Evolutionary conservation across 2,888 invertebrate species (phyloP).

Genomic region (Antitype chi): DNA sequence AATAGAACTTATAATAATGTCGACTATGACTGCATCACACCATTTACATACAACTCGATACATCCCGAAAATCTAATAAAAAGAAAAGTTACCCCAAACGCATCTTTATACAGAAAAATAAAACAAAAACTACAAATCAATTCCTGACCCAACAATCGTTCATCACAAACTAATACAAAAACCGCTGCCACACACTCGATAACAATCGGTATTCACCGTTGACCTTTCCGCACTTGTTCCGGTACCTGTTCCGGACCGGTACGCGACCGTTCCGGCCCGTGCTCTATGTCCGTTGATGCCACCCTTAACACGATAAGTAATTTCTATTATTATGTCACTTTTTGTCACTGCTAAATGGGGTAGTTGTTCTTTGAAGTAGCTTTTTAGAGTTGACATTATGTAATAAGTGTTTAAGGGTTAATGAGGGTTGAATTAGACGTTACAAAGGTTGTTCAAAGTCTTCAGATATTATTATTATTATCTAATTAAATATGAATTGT

Average conservation of each 20-base stretch:
- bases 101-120: background rate
- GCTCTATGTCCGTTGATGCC: conserved; percentile 67
- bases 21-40: background rate
- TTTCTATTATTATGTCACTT: conserved; percentile 63
- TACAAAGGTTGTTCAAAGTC: background rate
- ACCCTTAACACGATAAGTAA: conserved; percentile 51
- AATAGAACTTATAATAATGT: background rate
- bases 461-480: background rate
- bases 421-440: conserved; percentile 4
- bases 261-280: conserved; percentile 71
- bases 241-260: conserved; percentile 71
- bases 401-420: conserved; percentile 17
- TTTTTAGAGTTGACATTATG: conserved; percentile 25
- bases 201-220: conserved; percentile 65
- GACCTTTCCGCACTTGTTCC: conserved; percentile 72
- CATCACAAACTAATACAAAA: conserved; percentile 12
- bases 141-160: background rate
- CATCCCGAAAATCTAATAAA: background rate
- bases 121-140: background rate
- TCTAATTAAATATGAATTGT: background rate
- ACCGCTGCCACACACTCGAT: conserved; percentile 48
- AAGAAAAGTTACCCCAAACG: too few species aligned
- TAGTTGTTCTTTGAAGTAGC: conserved; percentile 29
- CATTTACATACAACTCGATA: background rate
- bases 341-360: conserved; percentile 40